Evolutionary conservation across 1,140 invertebrate species (phyloP), one percentile per base, ranked within the genome.

Genomic region (Hestina assimilis): DNA sequence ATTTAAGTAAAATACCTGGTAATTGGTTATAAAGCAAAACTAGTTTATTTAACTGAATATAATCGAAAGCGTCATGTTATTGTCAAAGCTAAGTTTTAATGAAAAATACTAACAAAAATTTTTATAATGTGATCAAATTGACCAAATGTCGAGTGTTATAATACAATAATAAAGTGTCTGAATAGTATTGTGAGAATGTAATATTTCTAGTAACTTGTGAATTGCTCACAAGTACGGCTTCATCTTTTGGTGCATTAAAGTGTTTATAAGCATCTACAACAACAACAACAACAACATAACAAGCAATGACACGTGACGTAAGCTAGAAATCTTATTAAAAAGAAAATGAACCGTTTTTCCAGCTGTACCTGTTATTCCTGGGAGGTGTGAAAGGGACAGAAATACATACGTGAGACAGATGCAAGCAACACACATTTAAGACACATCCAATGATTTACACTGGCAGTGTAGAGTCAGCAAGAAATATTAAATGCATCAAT

Each of bases 311-410:
- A 87, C 78, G 71, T 69, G 68, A 84, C 77, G 75, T 38, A 87
- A 85, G 84, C 84, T 46, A 52, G 69, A 63, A 69, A 58, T 52
- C 60, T 66, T 66, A 66, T 69, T 66, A 72, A 59, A 61, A 73
- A 66, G 66, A 74, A 74, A 73, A 79, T 77, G 72, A 72, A 71
- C 56, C 72, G 66, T 72, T 69, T n/a, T 45, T 75, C 76, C 61
- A 75, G 71, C 82, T 76, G 81, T 88, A 86, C 85, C 85, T 88
- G 85, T 85, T 81, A 86, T 88, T 81, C 85, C 83, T 86, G 75
- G 79, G 79, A 70, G 79, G 83, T 85, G 82, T 77, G 76, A 87
- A 76, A 83, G 75, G 80, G 85, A 85, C 65, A 88, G 83, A 88
- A 86, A 88, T 79, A 88, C 76, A 85, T 72, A 87, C 69, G 82